Evolutionary conservation across 2,113 vertebrate species (phyloP).

Genomic region (Tetrax tetrax): DNA sequence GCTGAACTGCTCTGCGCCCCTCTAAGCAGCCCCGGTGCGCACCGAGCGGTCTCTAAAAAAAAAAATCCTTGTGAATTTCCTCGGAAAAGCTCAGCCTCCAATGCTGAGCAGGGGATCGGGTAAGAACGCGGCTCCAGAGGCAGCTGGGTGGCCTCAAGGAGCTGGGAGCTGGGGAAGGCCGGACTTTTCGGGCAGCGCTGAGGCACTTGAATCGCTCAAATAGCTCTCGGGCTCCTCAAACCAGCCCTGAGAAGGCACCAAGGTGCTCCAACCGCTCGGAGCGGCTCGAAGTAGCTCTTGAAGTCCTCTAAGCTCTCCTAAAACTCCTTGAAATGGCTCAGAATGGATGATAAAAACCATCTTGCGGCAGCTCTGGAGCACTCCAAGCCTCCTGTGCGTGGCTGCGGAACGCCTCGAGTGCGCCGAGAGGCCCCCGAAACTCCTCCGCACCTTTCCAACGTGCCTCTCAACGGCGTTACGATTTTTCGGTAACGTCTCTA

Average conservation of each 20-base stretch:
- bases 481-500: neutral
- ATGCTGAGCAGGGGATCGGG: neutral
- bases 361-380: neutral
- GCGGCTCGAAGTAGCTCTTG: neutral
- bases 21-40: neutral
- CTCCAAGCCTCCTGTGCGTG: neutral
- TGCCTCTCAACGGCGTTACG: neutral
- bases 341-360: neutral
- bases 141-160: neutral
- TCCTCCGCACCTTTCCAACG: neutral
- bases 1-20: neutral
- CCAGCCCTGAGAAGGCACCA: neutral
- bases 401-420: neutral
- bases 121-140: neutral
- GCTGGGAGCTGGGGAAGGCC: neutral
- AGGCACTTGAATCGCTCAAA: neutral
- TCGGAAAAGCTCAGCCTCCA: neutral
- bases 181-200: neutral
- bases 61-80: neutral
- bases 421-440: neutral
- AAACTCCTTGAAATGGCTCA: slow-evolving; percentile 9
- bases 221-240: neutral
- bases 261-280: neutral
- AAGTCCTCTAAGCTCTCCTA: neutral
- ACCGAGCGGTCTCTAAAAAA: neutral